These are phyloP conservation scores for Leptobrachium ailaonicum DNA, from an alignment of 2,113 vertebrate species.

Conservation along the genomic window DNA sequence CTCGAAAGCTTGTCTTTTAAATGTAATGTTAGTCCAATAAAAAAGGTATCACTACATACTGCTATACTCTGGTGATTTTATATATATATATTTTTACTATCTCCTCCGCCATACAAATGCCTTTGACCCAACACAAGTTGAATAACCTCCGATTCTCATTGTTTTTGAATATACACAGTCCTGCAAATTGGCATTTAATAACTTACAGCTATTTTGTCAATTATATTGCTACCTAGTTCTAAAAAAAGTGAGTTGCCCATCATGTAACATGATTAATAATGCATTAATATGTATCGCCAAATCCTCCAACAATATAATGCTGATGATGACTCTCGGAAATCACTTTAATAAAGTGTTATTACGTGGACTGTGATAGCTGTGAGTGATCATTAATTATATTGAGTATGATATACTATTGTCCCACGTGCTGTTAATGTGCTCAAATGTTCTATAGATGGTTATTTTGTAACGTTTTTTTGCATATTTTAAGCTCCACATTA, in stretches of 20 bases:
- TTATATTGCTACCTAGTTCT: too few species aligned
- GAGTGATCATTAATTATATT: slow-evolving; percentile 1
- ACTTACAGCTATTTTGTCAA: too few species aligned
- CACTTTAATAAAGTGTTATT: background rate
- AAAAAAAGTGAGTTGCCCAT: background rate
- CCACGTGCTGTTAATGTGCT: background rate
- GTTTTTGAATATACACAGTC: too few species aligned
- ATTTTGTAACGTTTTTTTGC: background rate
- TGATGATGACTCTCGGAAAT: background rate
- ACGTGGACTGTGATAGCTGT: background rate
- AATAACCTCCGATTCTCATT: too few species aligned
- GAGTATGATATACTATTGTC: background rate
- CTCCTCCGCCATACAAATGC: too few species aligned
- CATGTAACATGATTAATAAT: background rate
- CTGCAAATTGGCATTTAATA: too few species aligned
- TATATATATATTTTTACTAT: too few species aligned
- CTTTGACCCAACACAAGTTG: too few species aligned
- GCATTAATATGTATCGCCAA: background rate
- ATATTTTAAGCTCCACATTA: background rate
- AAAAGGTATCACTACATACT: too few species aligned
- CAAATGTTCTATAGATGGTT: background rate
- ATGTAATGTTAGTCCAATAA: too few species aligned
- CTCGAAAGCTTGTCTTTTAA: too few species aligned
- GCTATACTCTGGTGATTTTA: too few species aligned
- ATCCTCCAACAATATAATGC: background rate